phyloP scores from a whole-genome alignment of 2,888 invertebrate species.

The Muscina levida region DNA sequence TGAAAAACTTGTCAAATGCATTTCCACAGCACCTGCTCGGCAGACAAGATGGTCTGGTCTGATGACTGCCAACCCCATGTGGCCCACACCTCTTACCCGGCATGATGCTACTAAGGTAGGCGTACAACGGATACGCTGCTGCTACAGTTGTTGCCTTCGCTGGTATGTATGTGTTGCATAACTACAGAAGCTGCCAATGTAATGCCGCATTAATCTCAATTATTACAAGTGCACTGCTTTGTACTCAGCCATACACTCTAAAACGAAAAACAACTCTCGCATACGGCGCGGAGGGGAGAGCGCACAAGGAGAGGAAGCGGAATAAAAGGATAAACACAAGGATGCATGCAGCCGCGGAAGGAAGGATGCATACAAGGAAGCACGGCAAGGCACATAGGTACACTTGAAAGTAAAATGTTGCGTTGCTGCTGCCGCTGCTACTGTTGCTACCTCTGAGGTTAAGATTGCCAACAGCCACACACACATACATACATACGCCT shows the following conservation, averaged over 20 bases:
- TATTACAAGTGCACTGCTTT: conserved; percentile 62
- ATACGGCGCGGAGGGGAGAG: neutral
- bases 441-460: conserved; percentile 46
- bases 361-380: conserved; percentile 57
- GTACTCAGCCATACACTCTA: conserved; percentile 56
- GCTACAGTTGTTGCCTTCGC: neutral
- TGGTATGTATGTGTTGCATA: neutral
- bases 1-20: conserved; percentile 66
- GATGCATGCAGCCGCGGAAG: conserved; percentile 51
- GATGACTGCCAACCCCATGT: neutral
- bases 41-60: conserved; percentile 1
- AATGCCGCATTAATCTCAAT: conserved; percentile 67
- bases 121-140: neutral
- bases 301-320: neutral
- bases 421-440: conserved; percentile 17
- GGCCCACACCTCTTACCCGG: no score
- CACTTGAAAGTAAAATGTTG: conserved; percentile 28
- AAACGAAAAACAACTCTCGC: conserved; percentile 6
- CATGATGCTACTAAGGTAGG: neutral
- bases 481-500: neutral
- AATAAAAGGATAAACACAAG: conserved; percentile 17
- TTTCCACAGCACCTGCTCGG: conserved; percentile 63
- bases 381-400: conserved; percentile 44
- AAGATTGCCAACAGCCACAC: conserved; percentile 50
- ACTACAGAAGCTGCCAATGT: conserved; percentile 51